Evolutionary conservation across 2,888 invertebrate species (phyloP), one percentile per base, ranked within the genome.

Genomic region (Callyntrura guangdongensis): DNA sequence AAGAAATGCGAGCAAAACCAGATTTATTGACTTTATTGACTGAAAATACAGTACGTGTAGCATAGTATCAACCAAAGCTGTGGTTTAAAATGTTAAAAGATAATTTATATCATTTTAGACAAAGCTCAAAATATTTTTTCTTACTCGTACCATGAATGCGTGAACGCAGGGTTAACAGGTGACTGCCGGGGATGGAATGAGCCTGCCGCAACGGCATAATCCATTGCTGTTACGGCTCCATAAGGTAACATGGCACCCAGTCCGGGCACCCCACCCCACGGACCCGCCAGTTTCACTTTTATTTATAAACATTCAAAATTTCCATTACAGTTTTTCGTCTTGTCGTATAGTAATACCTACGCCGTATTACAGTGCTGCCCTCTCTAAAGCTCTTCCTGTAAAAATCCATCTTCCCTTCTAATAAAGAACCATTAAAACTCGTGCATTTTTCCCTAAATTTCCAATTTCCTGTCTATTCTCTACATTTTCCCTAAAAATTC

Each of bases 71-170:
- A 17, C 64, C 64, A 20, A 72, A 20, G 14, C 9, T 53, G 11
- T 53, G 53, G 14, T 72, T 36, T 27, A 27, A 12, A 72, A 36
- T 1, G 36, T 25, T 1, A 4, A 4, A 17, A 20, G 2, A 36
- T 27, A 3, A 36, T 36, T n/a, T 25, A 74, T 74, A 17, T 59
- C 17, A 53, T 53, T 53, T 20, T 61, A n/a, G n/a, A n/a, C n/a
- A 53, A 72, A 47, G 79, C 79, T 9, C 3, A 20, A 20, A 20
- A n/a, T 45, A 53, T 22, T 82, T 53, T 59, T 56, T 84, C 61
- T 27, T 49, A 53, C 25, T 98, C 98, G 97, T 98, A 97, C 98
- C 98, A 98, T 96, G 98, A 98, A 96, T 98, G 98, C 95, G 98
- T 97, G 96, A 98, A 98, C 95, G 97, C 97, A 95, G 98, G 94